Base-by-base conservation (phyloP, 1,140 invertebrate species). In the Saccostrea echinata region DNA sequence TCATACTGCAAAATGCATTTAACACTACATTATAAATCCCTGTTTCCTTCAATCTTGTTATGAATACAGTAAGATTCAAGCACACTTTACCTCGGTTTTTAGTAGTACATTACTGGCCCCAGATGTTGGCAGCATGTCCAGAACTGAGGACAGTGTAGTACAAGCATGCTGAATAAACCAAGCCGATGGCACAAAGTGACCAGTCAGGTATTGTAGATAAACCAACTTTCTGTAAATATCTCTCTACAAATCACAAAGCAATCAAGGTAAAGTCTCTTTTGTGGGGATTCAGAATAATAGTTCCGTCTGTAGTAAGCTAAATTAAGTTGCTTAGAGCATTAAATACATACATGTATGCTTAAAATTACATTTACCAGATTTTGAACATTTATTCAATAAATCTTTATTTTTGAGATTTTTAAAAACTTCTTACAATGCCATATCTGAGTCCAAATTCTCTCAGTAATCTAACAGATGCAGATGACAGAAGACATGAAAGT, bases 391-490 rank as follows among this genome's bases (percentile, higher is more conserved):
- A 43, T 43, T 43, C 9, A 43, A 43, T 43, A 43, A 16, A 76
- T 27, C 24, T 76, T 16, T 76, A 33, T 30, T 16, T 13, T 55
- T 21, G 2, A 2, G 4, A 51, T 24, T 27, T 27, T 16, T 30
- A 81, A 27, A 0, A 43, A 53, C 13, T 43, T 90, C 93, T 90
- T 89, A 94, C 93, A 80, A 94, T 90, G 21, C 93, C 93, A 90
- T 93, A 94, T 91, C 93, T 86, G 8, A 94, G 85, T 24, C 91
- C 92, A 91, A 93, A 94, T 55, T 94, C 93, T 76, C 85, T 91
- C 18, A 94, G 90, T 24, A 94, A 90, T 68, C 93, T 55, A 2
- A 90, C 61, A 16, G 93, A 93, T 16, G 93, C 93, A 33, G 91
- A 92, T 0, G 93, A 93, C 82, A 93, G 85, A 16, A 89, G 89